These are phyloP conservation scores for Epinotia brunnichana DNA, from an alignment of 2,888 invertebrate genomes.

Conservation along the genomic window DNA sequence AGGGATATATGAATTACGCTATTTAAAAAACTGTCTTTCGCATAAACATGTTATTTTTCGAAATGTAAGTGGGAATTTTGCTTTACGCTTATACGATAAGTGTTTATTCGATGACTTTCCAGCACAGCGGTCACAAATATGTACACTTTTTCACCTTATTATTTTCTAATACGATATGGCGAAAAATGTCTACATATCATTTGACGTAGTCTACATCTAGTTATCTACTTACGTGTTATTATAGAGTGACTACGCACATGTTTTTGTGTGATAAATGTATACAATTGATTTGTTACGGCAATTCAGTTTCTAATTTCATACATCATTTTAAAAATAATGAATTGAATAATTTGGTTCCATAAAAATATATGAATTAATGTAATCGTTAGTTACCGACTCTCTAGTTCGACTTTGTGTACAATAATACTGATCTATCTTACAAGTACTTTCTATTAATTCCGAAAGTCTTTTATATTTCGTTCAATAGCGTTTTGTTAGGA, in stretches of 20 bases:
- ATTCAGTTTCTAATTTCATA: not conserved
- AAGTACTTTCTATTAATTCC: slow-evolving; percentile 40
- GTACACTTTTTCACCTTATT: too few relatives aligned
- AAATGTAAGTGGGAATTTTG: too few relatives aligned
- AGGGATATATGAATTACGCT: too few relatives aligned
- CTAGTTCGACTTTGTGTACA: slow-evolving; percentile 25
- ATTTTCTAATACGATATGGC: too few relatives aligned
- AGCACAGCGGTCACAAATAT: too few relatives aligned
- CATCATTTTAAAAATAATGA: not conserved
- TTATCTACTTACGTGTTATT: not conserved
- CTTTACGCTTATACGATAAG: too few relatives aligned
- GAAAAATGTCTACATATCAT: not conserved
- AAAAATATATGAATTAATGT: slow-evolving; percentile 6
- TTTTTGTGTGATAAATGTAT: too few relatives aligned
- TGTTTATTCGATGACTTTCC: too few relatives aligned
- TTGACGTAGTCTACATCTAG: not conserved
- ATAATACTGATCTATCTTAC: slow-evolving; percentile 23
- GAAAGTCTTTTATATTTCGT: slow-evolving; percentile 45
- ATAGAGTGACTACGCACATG: too few relatives aligned
- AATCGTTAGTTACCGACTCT: slow-evolving; percentile 28
- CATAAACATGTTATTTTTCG: too few relatives aligned
- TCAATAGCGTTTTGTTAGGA: slow-evolving; percentile 51
- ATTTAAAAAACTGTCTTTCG: too few relatives aligned
- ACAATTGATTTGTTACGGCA: too few relatives aligned
- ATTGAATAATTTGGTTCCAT: not conserved